phyloP scores from a whole-genome alignment of 1,140 invertebrate species.

The Agrypnia vestita region DNA sequence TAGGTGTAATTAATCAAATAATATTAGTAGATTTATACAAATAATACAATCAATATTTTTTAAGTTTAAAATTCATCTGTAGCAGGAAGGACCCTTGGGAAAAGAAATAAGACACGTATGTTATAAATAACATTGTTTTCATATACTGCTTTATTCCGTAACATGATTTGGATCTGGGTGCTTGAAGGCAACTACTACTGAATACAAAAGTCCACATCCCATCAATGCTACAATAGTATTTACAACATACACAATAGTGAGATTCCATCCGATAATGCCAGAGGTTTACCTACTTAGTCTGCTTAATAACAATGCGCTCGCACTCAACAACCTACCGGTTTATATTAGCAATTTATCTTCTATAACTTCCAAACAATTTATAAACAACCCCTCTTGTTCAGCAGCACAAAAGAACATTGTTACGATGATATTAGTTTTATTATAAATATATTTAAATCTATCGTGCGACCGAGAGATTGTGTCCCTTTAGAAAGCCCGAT shows the following conservation, averaged over 20 bases:
- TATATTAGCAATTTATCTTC: conserved; percentile 14
- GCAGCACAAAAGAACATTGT: conserved; percentile 29
- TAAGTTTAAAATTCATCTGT: no score
- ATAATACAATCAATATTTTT: no score
- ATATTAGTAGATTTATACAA: no score
- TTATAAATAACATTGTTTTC: conserved; percentile 55
- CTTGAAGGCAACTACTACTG: conserved; percentile 18
- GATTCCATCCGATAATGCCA: neutral
- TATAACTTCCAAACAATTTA: neutral
- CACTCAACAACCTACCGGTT: conserved; percentile 21
- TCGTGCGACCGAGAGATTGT: no score
- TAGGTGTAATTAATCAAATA: no score
- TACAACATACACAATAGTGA: conserved; percentile 24
- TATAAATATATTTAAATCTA: conserved; percentile 19
- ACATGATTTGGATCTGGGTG: conserved; percentile 25
- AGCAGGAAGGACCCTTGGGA: no score
- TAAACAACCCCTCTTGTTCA: neutral
- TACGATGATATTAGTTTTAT: conserved; percentile 29
- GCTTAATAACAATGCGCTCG: conserved; percentile 14
- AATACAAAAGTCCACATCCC: conserved; percentile 51
- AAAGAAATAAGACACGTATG: conserved; percentile 28
- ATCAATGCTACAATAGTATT: conserved; percentile 44
- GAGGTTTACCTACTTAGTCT: conserved; percentile 4
- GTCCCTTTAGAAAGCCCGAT: no score
- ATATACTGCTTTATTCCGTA: conserved; percentile 55